phyloP scores from a whole-genome alignment of 2,113 vertebrate species.

The Choloepus hoffmanni region DNA sequence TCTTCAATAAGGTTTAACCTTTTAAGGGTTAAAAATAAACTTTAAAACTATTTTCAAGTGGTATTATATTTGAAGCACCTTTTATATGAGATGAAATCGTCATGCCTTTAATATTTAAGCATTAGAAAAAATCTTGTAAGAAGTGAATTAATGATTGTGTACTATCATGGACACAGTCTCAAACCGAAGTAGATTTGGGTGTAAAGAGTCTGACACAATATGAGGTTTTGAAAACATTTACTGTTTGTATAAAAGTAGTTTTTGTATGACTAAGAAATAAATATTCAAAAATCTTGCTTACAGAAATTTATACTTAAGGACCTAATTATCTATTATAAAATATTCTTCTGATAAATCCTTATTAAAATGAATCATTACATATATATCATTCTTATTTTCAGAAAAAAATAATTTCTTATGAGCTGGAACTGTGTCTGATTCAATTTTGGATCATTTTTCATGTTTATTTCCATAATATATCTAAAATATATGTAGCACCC shows the following conservation, averaged over 20 bases:
- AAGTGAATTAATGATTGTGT: background rate
- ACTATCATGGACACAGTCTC: background rate
- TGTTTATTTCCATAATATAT: background rate
- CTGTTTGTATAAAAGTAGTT: background rate
- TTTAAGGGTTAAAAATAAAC: background rate
- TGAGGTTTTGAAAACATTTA: background rate
- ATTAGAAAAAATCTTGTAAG: background rate
- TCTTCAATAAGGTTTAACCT: background rate
- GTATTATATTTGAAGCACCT: background rate
- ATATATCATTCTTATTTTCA: background rate
- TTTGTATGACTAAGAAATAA: background rate
- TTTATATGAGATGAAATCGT: background rate
- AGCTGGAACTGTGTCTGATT: background rate
- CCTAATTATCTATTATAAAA: background rate
- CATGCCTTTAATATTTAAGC: background rate
- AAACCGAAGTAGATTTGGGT: background rate
- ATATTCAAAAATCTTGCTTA: background rate
- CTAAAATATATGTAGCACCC: background rate
- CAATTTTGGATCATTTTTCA: background rate
- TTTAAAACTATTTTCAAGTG: background rate
- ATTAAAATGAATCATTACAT: background rate
- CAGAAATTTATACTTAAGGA: background rate
- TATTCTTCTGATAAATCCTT: background rate
- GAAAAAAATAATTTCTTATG: background rate
- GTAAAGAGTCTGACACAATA: background rate